These are phyloP conservation scores for Campopleginae sp. DNA, from an alignment of 2,888 invertebrate genomes.

Conservation along the genomic window DNA sequence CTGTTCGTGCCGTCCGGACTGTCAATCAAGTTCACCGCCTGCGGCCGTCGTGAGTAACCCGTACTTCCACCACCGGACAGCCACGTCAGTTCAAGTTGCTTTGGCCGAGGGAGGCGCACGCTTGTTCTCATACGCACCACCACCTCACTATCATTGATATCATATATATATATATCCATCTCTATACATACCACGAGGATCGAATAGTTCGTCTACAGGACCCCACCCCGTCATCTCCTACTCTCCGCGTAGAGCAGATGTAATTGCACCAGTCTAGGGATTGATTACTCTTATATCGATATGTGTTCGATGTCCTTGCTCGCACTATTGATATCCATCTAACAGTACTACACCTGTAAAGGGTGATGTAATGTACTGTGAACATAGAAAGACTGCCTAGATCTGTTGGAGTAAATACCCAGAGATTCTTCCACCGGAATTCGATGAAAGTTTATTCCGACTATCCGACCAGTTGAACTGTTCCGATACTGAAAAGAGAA, in stretches of 20 bases:
- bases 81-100: slow-evolving; percentile 57
- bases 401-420: slow-evolving; percentile 1
- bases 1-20: slow-evolving; percentile 80
- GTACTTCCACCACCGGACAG: slow-evolving; percentile 66
- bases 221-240: slow-evolving; percentile 14
- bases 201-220: slow-evolving; percentile 58
- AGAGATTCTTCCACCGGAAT: not conserved
- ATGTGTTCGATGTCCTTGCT: slow-evolving; percentile 38
- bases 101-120: slow-evolving; percentile 33
- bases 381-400: slow-evolving; percentile 21
- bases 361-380: slow-evolving; percentile 20
- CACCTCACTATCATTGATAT: slow-evolving; percentile 12
- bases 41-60: slow-evolving; percentile 74
- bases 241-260: slow-evolving; percentile 72
- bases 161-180: slow-evolving; percentile 10
- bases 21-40: slow-evolving; percentile 81
- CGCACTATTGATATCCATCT: slow-evolving; percentile 44
- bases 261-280: slow-evolving; percentile 78
- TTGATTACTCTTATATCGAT: slow-evolving; percentile 77
- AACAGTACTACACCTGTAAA: slow-evolving; percentile 30
- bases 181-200: slow-evolving; percentile 51
- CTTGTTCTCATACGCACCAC: slow-evolving; percentile 34
- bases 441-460: slow-evolving; percentile 34
- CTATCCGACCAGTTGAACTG: not conserved
- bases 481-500: not conserved